Conservation (phyloP, 2,888 invertebrate species). For the Drosophila recens region DNA sequence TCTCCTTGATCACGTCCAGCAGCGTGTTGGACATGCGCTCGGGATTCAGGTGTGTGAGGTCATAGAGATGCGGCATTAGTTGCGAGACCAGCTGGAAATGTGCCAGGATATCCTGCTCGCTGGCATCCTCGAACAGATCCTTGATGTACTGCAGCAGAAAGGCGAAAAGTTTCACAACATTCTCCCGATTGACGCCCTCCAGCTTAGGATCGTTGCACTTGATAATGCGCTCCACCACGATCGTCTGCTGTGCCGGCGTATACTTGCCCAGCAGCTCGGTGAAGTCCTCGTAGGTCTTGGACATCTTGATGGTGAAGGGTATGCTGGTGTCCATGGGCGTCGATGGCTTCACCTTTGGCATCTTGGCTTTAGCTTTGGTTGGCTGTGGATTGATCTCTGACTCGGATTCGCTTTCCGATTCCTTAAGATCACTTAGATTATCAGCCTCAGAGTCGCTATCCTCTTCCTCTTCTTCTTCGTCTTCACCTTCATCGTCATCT, state of each 20-base stretch:
- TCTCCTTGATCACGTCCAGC: constrained; percentile 90
- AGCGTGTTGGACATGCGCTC: constrained; percentile 89
- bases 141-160: constrained; percentile 92
- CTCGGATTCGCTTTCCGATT: constrained; percentile 84
- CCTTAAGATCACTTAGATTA: constrained; percentile 83
- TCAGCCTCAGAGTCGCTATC: constrained; percentile 84
- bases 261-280: constrained; percentile 88
- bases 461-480: constrained; percentile 74
- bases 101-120: constrained; percentile 85
- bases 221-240: constrained; percentile 92
- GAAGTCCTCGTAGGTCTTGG: constrained; percentile 88
- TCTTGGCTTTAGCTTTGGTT: constrained; percentile 28
- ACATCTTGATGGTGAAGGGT: constrained; percentile 87
- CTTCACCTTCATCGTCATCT: constrained; percentile 66
- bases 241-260: constrained; percentile 88
- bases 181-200: constrained; percentile 91
- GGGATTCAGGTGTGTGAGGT: constrained; percentile 90
- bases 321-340: constrained; percentile 75
- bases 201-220: constrained; percentile 95
- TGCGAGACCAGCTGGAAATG: constrained; percentile 88
- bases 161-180: constrained; percentile 90
- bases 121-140: constrained; percentile 87
- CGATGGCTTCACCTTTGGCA: constrained; percentile 8
- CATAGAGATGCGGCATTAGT: constrained; percentile 88
- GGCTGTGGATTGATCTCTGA: constrained; percentile 54